Evolutionary conservation across 2,888 invertebrate genomes (phyloP).

Genomic region (Lasioglossum calceatum): DNA sequence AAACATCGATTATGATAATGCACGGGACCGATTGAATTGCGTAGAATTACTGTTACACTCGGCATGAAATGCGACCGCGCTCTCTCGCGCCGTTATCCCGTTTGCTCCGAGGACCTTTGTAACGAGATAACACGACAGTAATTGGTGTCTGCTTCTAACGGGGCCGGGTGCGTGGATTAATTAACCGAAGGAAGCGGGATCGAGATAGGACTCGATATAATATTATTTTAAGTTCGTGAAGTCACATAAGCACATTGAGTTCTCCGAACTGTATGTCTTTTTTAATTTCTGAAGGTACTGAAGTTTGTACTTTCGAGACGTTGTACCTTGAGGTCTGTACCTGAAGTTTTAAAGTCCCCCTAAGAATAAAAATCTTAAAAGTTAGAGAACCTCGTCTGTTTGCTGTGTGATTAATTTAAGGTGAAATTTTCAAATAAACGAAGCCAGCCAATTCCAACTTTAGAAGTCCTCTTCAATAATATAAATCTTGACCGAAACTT

Average conservation of each 20-base stretch:
- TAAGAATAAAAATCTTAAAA: neutral
- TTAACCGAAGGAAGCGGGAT: neutral
- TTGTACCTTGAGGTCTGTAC: neutral
- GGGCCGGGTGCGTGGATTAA: neutral
- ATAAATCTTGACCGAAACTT: neutral
- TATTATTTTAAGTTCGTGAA: neutral
- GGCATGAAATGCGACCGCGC: slow-evolving; percentile 22
- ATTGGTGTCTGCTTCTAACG: neutral
- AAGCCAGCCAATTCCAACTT: too few relatives aligned
- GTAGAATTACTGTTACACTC: slow-evolving; percentile 31
- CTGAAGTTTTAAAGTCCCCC: neutral
- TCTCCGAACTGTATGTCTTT: neutral
- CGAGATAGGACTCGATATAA: neutral
- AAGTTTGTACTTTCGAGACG: neutral
- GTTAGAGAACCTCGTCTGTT: neutral
- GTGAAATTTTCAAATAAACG: too few relatives aligned
- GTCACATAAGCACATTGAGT: neutral
- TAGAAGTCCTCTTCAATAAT: neutral
- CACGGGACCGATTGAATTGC: slow-evolving; percentile 40
- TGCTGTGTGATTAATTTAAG: neutral
- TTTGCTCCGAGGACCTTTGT: slow-evolving; percentile 16
- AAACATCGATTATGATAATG: slow-evolving; percentile 60
- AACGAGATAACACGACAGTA: neutral
- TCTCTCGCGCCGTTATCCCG: slow-evolving; percentile 16
- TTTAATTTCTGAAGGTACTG: neutral